phyloP scores from a whole-genome alignment of 2,888 invertebrate species.

The Galerucella calmariensis region DNA sequence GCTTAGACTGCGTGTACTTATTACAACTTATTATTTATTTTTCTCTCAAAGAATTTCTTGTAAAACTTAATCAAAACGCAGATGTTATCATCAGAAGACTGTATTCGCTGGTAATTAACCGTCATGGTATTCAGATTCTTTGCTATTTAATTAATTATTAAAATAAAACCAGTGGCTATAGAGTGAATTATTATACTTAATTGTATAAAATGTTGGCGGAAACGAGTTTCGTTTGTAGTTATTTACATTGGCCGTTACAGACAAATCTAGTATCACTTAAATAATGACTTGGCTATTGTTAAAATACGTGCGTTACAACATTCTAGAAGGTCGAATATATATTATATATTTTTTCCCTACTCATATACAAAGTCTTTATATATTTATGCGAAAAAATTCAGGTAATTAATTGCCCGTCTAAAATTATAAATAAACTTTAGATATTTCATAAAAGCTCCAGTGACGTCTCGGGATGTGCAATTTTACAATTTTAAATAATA shows the following conservation, averaged over 20 bases:
- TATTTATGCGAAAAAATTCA: too few relatives aligned
- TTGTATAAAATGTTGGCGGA: slow-evolving; percentile 15
- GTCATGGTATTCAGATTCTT: slow-evolving; percentile 1
- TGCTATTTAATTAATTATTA: slow-evolving; percentile 10
- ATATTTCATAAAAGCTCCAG: too few relatives aligned
- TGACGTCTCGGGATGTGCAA: too few relatives aligned
- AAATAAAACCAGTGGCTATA: slow-evolving; percentile 1
- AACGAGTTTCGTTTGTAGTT: not conserved
- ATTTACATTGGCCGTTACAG: not conserved
- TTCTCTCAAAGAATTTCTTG: not conserved
- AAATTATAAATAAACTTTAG: too few relatives aligned
- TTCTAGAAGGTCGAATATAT: too few relatives aligned
- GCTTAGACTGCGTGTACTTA: not conserved
- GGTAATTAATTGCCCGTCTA: too few relatives aligned
- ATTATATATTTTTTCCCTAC: too few relatives aligned
- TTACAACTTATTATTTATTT: not conserved
- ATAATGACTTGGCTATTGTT: not conserved
- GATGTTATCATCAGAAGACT: not conserved
- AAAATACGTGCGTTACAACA: not conserved
- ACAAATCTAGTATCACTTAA: not conserved
- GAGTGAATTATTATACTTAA: slow-evolving; percentile 13
- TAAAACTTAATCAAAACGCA: not conserved
- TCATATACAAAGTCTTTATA: too few relatives aligned
- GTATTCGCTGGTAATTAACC: slow-evolving; percentile 1
- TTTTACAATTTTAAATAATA: too few relatives aligned